phyloP scores from a whole-genome alignment of 1,140 invertebrate species.

The Contarinia nasturtii region DNA sequence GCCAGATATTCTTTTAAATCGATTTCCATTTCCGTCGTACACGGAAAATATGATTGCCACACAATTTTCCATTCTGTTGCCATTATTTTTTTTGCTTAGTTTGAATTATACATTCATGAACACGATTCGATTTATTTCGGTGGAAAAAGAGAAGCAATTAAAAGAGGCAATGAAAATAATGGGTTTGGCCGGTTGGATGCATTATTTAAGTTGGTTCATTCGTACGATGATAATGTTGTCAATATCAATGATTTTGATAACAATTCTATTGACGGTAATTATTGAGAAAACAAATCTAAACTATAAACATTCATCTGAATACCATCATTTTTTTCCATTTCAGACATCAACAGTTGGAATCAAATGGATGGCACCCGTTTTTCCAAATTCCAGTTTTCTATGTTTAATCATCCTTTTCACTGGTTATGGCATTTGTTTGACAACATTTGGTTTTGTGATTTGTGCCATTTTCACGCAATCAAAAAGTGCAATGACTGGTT shows the following conservation, averaged over 20 bases:
- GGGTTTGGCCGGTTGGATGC: slow-evolving; percentile 36
- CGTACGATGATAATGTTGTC: slow-evolving; percentile 28
- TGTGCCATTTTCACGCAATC: slow-evolving; percentile 42
- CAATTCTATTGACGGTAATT: neutral
- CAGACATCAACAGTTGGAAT: neutral
- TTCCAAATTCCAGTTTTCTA: slow-evolving; percentile 18
- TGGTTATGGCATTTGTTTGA: slow-evolving; percentile 27
- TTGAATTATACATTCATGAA: slow-evolving; percentile 28
- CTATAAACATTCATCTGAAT: too few species aligned
- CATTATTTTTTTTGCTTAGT: slow-evolving; percentile 4
- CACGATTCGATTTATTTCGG: slow-evolving; percentile 16
- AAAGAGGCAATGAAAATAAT: slow-evolving; percentile 44
- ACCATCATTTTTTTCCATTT: neutral
- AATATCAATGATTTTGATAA: slow-evolving; percentile 8
- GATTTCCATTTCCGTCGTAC: slow-evolving; percentile 5
- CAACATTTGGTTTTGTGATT: slow-evolving; percentile 40
- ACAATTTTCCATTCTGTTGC: slow-evolving; percentile 2
- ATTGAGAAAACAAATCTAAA: too few species aligned
- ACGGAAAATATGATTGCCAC: neutral
- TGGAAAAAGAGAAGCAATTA: slow-evolving; percentile 11
- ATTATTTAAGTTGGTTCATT: slow-evolving; percentile 37
- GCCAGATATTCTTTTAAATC: neutral
- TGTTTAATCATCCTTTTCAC: slow-evolving; percentile 30
- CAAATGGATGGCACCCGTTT: slow-evolving; percentile 14
- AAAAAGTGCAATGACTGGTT: slow-evolving; percentile 25